Evolutionary conservation across 2,888 invertebrate genomes (phyloP), one percentile per base, ranked within the genome.

Genomic region (Kryphioiulus occultus): DNA sequence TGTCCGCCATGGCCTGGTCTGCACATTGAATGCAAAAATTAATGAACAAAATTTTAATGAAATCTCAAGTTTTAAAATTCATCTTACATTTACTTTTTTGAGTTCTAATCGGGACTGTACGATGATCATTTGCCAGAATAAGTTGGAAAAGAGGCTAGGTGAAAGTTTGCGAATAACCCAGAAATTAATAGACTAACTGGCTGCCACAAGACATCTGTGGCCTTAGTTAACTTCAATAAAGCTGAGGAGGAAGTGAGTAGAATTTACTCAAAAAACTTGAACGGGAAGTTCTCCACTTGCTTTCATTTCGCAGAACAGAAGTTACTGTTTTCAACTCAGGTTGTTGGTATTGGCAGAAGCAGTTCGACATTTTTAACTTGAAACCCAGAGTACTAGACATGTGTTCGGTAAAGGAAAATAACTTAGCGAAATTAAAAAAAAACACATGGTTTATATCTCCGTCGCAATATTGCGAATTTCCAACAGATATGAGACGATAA

Each of bases 151-250:
- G 78, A 78, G 78, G 78, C 30, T 78, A 78, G 78, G 78, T 26
- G 78, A 78, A 78, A 78, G 78, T 78, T 78, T 78, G 78, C 15
- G 22, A 78, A 78, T 78, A 78, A 30, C 78, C 78, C 30, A 78
- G 78, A 78, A 78, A 78, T 26, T 78, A 78, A 30, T 78, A 78
- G 26, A 78, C 26, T 15, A 30, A 78, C 78, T 78, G 78, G 30
- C 78, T 78, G 26, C 78, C 30, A 12, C 26, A 15, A 78, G 15
- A 30, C 78, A 78, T 30, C 68, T 26, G 68, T 4, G 68, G 26
- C 68, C 68, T 68, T 68, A 26, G n/a, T 68, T 68, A 1, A 26
- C 15, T 78, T 78, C 78, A 30, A 30, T 9, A 12, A 30, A 30
- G 3, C 22, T 78, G 22, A 15, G 78, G 78, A 78, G 26, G 26